phyloP scores from a whole-genome alignment of 2,113 vertebrate species.

The Nanorana parkeri region DNA sequence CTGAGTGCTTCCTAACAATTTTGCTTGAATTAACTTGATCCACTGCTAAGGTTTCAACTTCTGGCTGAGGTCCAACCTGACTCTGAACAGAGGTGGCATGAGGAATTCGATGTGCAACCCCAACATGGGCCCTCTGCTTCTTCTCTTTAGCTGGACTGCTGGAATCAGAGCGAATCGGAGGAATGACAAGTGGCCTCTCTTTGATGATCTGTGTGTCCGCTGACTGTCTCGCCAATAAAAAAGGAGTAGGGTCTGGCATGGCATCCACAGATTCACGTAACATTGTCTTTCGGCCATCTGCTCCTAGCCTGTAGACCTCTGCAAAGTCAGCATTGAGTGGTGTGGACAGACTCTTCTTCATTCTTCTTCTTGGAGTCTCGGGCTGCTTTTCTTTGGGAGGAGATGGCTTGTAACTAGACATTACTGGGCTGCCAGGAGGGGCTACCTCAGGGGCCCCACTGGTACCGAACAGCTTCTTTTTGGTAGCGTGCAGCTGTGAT shows the following conservation, averaged over 20 bases:
- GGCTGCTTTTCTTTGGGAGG: conserved; percentile 87
- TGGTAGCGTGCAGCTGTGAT: conserved; percentile 91
- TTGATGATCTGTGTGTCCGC: conserved; percentile 83
- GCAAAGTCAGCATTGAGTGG: conserved; percentile 93
- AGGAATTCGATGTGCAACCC: conserved; percentile 91
- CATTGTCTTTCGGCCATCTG: conserved; percentile 84
- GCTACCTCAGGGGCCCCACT: conserved; percentile 81
- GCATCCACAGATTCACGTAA: conserved; percentile 87
- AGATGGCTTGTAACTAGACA: conserved; percentile 81
- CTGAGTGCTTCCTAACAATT: conserved; percentile 87
- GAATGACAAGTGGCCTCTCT: conserved; percentile 89
- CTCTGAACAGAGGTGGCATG: conserved; percentile 71
- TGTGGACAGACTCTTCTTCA: conserved; percentile 96
- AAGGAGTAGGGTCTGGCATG: conserved; percentile 96
- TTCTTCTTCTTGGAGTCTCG: conserved; percentile 83
- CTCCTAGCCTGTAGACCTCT: conserved; percentile 88
- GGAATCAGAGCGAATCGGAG: conserved; percentile 85
- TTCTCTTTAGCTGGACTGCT: conserved; percentile 85
- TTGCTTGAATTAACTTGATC: conserved; percentile 90
- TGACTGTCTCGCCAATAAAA: conserved; percentile 84
- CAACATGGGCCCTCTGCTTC: conserved; percentile 83
- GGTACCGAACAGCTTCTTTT: conserved; percentile 83
- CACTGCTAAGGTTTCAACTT: conserved; percentile 89
- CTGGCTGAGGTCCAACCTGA: conserved; percentile 64
- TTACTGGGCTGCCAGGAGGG: conserved; percentile 81